Base-by-base conservation (phyloP, 2,113 vertebrate species). In the Callionymus lyra region DNA sequence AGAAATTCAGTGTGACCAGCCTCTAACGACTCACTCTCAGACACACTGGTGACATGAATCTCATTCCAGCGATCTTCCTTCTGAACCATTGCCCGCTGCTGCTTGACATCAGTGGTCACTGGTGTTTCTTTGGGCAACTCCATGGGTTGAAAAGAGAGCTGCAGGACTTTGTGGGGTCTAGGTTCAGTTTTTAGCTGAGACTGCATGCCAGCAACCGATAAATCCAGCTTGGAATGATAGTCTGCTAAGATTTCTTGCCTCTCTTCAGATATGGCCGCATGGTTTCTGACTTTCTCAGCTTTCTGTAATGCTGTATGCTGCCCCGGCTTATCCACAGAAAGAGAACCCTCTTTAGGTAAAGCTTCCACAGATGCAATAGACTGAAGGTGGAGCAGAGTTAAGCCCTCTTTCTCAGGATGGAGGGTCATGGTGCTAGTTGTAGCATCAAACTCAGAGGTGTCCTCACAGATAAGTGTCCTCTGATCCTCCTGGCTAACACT, bases 21-120 rank as follows among this genome's bases (percentile, higher is more conserved):
- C 33, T 77, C 69, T 42, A 91, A 50, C n/a, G 63, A 41, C 37
- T 11, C 70, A 56, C 42, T 84, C 51, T 90, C 86, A 40, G 72
- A 59, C 44, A 84, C 75, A 32, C 59, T 74, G 16, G 83, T 65
- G 41, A 85, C 59, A 9, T 87, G 83, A 49, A 90, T 58, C 46
- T 85, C 60, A 2, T 72, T 76, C 72, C 84, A 85, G 38, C 63
- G 65, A 41, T 80, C 84, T 50, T 90, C 89, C 58, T 85, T 90
- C 56, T 86, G 87, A 43, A 87, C 68, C 45, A 77, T 33, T 44
- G 81, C 83, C 41, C 68, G 83, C 57, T 88, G 85, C 18, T 86
- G 77, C 59, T 81, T 81, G 32, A 73, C 46, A 1, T 61, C 69
- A 21, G 66, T 44, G 2, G 65, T 41, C 1, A 87, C 48, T 0